Conservation (phyloP, 2,888 invertebrate genomes). For the Gasteruption jaculator region DNA sequence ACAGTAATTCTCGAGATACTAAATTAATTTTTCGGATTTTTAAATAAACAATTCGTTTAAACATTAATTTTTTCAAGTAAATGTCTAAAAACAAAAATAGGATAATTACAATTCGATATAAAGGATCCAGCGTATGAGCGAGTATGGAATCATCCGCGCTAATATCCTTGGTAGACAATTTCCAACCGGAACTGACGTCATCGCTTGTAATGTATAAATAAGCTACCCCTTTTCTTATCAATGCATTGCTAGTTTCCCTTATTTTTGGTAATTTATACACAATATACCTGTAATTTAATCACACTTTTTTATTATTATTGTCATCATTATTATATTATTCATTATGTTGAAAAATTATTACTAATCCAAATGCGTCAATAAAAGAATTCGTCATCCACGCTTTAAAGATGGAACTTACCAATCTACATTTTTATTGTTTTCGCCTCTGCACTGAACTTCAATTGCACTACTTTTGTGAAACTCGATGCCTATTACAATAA, state of each 20-base stretch:
- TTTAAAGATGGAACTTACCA: conserved; percentile 57
- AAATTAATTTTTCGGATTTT: no score
- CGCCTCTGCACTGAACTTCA: conserved; percentile 55
- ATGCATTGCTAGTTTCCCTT: conserved; percentile 54
- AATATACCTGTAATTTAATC: conserved; percentile 64
- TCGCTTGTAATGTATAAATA: conserved; percentile 69
- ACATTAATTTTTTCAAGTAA: no score
- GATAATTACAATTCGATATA: conserved; percentile 52
- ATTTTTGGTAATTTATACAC: conserved; percentile 75
- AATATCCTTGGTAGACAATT: conserved; percentile 62
- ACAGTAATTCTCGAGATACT: no score
- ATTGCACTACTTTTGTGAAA: no score
- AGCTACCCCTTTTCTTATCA: conserved; percentile 61
- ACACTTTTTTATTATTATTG: conserved; percentile 12
- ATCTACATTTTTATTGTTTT: conserved; percentile 64
- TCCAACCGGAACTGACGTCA: conserved; percentile 61
- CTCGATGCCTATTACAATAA: no score
- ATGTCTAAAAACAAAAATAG: background rate
- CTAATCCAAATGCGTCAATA: background rate
- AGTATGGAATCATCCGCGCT: conserved; percentile 62
- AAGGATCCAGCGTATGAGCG: conserved; percentile 60
- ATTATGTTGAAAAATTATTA: conserved; percentile 2
- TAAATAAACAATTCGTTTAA: no score
- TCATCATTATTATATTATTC: conserved; percentile 5
- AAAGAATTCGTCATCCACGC: background rate